Base-by-base conservation (phyloP, 2,888 invertebrate species). In the Andrena trimmerana region DNA sequence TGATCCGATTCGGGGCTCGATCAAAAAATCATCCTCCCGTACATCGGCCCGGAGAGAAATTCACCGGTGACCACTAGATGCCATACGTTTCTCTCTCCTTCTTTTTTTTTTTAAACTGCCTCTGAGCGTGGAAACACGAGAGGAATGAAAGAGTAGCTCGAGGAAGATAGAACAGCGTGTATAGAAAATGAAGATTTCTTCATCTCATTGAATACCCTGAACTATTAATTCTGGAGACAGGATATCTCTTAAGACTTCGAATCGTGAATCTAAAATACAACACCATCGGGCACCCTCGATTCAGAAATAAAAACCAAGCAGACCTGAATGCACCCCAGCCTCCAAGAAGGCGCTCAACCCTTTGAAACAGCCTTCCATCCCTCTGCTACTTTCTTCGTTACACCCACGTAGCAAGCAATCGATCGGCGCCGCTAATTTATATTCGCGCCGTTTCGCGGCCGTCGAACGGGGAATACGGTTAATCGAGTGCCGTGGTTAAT, bases 401-500 rank as follows among this genome's bases (percentile, higher is more conserved):
- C 54, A 20, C 54, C 57, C 4, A 50, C 67, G 24, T 13, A 36
- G 16, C 63, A 57, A 68, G 68, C 62, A 48, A 75, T 81, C 75
- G 76, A 81, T 71, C 62, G 62, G 48, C 57, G 62, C 48, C 50
- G 70, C 67, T 81, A 81, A 81, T 81, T 81, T 80, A 81, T 81
- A 75, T 82, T 75, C 82, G 67, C 59, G n/a, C 52, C 71, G 66
- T 2, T 5, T 8, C 48, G 10, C 57, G 27, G 48, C 57, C 8
- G 42, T 24, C 66, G 71, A 29, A 42, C 57, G 13, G 57, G 67
- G 75, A 70, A 71, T 70, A 81, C 75, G 42, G 80, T 75, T 82
- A 82, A 82, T 75, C 81, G 82, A 71, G 75, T 75, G 42, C 75
- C 36, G 48, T 81, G 62, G 76, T 76, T 82, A 82, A 81, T 82